These are phyloP conservation scores for Mionectes macconnelli DNA, from an alignment of 2,113 vertebrate genomes.

Conservation along the genomic window DNA sequence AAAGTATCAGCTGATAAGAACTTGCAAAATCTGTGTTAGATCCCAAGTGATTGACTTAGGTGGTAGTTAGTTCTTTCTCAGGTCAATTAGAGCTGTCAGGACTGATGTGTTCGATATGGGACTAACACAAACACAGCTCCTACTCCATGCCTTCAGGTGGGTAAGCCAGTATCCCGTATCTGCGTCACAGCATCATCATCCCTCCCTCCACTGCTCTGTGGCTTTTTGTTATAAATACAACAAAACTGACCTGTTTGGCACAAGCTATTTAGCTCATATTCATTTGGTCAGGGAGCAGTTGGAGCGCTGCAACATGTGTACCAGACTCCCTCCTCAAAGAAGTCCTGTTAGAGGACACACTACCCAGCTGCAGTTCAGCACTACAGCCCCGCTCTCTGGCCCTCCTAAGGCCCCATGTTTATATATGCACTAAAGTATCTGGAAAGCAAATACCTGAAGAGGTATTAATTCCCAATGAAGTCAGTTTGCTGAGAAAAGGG, in stretches of 20 bases:
- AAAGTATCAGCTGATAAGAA: not conserved
- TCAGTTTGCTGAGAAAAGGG: not conserved
- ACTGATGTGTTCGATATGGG: fast-evolving
- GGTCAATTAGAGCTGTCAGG: not conserved
- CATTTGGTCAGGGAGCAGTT: not conserved
- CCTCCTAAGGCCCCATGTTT: not conserved
- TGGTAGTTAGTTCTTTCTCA: not conserved
- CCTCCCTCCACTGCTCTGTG: not conserved
- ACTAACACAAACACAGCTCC: not conserved
- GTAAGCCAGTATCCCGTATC: not conserved
- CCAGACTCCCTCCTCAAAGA: not conserved
- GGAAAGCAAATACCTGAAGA: not conserved
- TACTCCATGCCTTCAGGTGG: not conserved
- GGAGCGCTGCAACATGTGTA: not conserved
- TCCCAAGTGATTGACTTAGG: not conserved
- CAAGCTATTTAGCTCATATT: not conserved
- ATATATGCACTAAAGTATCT: not conserved
- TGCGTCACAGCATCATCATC: not conserved
- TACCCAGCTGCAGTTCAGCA: not conserved
- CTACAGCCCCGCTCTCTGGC: not conserved
- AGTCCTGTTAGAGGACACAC: not conserved
- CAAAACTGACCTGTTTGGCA: not conserved
- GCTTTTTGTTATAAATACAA: not conserved
- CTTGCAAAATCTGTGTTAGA: not conserved
- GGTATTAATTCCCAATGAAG: not conserved